Conservation (phyloP, 2,797 vertebrate species). For the Etheostoma perlongum region DNA sequence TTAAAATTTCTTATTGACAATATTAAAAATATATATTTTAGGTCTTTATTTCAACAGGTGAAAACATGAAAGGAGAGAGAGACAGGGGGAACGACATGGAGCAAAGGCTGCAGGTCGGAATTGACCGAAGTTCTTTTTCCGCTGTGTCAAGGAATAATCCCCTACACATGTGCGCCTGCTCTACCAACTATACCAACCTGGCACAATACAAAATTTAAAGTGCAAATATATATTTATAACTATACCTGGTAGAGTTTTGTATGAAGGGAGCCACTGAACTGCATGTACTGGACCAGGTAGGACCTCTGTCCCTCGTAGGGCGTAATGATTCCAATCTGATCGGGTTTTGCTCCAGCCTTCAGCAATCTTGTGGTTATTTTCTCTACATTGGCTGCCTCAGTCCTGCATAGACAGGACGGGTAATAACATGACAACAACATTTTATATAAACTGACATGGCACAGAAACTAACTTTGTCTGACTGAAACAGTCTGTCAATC, state of each 20-base stretch:
- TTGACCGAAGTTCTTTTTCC: no score
- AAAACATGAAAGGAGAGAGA: no score
- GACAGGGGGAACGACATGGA: no score
- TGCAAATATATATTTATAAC: background rate
- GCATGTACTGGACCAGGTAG: slow-evolving; percentile 98
- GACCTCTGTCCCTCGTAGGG: slow-evolving; percentile 95
- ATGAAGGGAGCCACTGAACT: slow-evolving; percentile 96
- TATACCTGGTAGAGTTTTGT: slow-evolving; percentile 97
- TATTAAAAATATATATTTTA: no score
- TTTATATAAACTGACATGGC: background rate
- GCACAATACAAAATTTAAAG: background rate
- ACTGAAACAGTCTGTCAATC: background rate
- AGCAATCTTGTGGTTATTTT: slow-evolving; percentile 95
- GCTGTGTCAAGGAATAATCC: no score
- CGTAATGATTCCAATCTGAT: slow-evolving; percentile 96
- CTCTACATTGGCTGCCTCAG: slow-evolving; percentile 95
- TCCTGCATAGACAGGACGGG: slow-evolving; percentile 77
- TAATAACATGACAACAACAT: background rate
- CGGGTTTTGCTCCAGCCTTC: slow-evolving; percentile 94
- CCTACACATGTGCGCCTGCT: no score
- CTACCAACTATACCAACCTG: no score
- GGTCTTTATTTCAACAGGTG: no score
- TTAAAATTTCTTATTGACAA: no score
- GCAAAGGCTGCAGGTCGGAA: no score
- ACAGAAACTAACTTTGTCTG: background rate